Percentiles rank a stretch among this genome's conserved stretches.
These are phyloP conservation scores for Tapirus terrestris DNA, from an alignment of 2,113 vertebrate genomes.

Conservation along the genomic window DNA sequence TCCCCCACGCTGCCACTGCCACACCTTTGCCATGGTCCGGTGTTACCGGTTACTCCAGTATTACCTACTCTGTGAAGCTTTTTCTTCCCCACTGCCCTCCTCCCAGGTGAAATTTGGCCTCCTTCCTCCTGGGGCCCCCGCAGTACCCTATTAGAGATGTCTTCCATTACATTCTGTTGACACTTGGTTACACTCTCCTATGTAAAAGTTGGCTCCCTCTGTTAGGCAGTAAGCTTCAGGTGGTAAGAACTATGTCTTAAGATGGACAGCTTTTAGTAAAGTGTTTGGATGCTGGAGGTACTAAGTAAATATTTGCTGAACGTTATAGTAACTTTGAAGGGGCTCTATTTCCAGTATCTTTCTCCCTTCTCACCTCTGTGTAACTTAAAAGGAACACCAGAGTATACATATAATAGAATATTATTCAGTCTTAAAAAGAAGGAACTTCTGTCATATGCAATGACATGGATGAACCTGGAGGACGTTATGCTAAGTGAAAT, in stretches of 20 bases:
- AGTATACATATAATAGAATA: not conserved
- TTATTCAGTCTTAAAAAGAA: not conserved
- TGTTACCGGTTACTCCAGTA: too few species aligned
- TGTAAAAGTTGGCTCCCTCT: not conserved
- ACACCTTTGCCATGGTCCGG: not conserved
- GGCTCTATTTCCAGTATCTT: not conserved
- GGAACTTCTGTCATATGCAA: not conserved
- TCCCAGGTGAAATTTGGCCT: not conserved
- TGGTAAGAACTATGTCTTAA: not conserved
- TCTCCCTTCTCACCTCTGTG: not conserved
- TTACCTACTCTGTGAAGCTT: not conserved
- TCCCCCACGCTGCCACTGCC: not conserved
- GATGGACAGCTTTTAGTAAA: not conserved
- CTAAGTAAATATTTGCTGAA: not conserved
- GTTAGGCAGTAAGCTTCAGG: not conserved
- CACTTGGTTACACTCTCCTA: not conserved
- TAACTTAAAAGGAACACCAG: not conserved
- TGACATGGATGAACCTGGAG: too few species aligned
- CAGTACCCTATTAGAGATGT: not conserved
- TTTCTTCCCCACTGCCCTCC: not conserved
- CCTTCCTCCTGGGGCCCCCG: not conserved
- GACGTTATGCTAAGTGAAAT: not conserved
- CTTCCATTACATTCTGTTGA: not conserved
- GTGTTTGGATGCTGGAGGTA: not conserved
- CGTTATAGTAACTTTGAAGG: not conserved